Conservation (phyloP, 35 echinoderm and acorn worm genomes). For the Patiria miniata region DNA sequence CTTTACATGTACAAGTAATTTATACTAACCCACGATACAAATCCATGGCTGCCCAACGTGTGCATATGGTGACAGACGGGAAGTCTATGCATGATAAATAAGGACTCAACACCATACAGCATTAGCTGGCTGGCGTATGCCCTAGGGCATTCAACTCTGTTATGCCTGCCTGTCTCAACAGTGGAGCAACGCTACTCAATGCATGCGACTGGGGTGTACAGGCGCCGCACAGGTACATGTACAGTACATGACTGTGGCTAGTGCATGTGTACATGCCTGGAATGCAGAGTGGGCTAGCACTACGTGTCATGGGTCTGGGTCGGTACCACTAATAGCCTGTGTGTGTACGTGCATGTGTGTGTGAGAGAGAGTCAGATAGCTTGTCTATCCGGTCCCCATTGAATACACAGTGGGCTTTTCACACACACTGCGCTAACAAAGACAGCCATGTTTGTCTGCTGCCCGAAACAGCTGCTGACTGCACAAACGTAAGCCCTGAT, state of each 20-base stretch:
- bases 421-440: conserved; percentile 17
- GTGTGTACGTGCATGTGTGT: neutral
- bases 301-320: neutral
- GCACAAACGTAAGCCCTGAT: neutral
- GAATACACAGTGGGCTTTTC: conserved; percentile 31
- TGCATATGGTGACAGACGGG: neutral
- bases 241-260: too few relatives aligned
- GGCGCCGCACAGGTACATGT: too few relatives aligned
- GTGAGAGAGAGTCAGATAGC: neutral
- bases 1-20: too few relatives aligned
- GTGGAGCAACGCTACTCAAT: neutral
- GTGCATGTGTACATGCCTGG: too few relatives aligned
- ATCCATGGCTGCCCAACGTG: neutral
- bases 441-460: conserved; percentile 29
- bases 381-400: conserved; percentile 7
- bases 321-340: neutral
- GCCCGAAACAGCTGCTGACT: neutral
- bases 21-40: too few relatives aligned
- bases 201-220: neutral
- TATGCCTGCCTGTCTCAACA: conserved; percentile 14
- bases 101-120: neutral
- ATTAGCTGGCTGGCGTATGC: neutral
- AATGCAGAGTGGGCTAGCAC: neutral
- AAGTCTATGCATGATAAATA: conserved; percentile 23
- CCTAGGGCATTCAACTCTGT: conserved; percentile 27